Conservation (phyloP, 2,113 vertebrate genomes). For the Motacilla alba region DNA sequence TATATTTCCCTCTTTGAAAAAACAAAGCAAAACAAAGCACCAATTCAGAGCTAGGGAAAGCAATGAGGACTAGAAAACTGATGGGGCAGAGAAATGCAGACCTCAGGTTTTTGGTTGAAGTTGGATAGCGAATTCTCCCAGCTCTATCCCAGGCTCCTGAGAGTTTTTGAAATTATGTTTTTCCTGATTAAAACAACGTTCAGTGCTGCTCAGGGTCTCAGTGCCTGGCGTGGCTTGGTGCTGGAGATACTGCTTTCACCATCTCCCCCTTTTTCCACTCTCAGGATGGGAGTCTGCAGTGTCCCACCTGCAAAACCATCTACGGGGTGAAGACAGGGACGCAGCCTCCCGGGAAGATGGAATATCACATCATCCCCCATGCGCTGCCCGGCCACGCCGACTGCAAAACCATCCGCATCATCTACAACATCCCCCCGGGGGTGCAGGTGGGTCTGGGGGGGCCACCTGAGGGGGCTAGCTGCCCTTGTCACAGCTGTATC, state of each 20-base stretch:
- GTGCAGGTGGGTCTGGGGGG: conserved; percentile 80
- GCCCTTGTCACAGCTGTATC: not conserved
- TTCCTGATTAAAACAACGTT: rapidly evolving
- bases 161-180: not conserved
- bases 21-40: not conserved
- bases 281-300: conserved; percentile 95
- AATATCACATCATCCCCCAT: conserved; percentile 94
- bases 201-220: not conserved
- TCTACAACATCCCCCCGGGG: conserved; percentile 92
- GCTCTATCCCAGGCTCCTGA: not conserved
- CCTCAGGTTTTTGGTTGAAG: not conserved
- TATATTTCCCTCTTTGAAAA: not conserved
- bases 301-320: conserved; percentile 96
- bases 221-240: rapidly evolving
- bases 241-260: not conserved
- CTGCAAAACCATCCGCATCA: conserved; percentile 92
- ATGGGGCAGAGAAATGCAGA: not conserved
- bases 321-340: conserved; percentile 95
- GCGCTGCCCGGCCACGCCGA: conserved; percentile 90
- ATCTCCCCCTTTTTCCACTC: not conserved
- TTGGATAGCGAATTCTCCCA: not conserved
- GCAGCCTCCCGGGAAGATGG: conserved; percentile 96
- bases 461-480: not conserved
- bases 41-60: not conserved
- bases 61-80: not conserved